A percentile compares a stretch with the other conserved stretches of the same genome.
Conservation (phyloP, 2,888 invertebrate species). For the Agriopis leucophaearia region DNA sequence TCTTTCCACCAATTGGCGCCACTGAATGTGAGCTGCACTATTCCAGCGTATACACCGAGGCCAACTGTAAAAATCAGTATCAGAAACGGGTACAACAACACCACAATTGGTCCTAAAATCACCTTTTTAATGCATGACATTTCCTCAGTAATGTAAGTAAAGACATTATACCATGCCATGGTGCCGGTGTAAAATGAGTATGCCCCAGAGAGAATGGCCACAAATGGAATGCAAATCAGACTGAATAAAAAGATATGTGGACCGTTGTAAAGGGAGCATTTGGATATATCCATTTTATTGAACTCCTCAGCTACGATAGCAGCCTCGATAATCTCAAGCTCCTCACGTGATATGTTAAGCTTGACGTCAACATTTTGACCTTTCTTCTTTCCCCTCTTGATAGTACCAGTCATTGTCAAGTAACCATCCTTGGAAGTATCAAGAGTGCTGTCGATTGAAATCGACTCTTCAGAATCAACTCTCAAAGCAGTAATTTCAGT, state of each 20-base stretch:
- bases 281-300: conserved; percentile 85
- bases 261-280: conserved; percentile 87
- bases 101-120: conserved; percentile 88
- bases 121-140: conserved; percentile 87
- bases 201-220: conserved; percentile 87
- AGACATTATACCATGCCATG: conserved; percentile 92
- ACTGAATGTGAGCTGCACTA: conserved; percentile 89
- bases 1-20: conserved; percentile 90
- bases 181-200: conserved; percentile 92
- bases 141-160: conserved; percentile 89
- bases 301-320: conserved; percentile 86
- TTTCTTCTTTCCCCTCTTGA: conserved; percentile 90
- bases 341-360: conserved; percentile 90
- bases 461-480: conserved; percentile 80
- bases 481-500: conserved; percentile 75
- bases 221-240: conserved; percentile 89
- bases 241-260: conserved; percentile 89
- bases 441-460: conserved; percentile 85
- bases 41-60: conserved; percentile 89
- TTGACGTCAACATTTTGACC: conserved; percentile 91
- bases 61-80: conserved; percentile 89
- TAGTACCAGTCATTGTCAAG: conserved; percentile 90
- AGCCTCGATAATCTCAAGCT: conserved; percentile 89
- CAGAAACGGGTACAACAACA: conserved; percentile 90
- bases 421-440: conserved; percentile 85